Base-by-base conservation (phyloP, 23 tunicate species). In the Clavelina lepadiformis region DNA sequence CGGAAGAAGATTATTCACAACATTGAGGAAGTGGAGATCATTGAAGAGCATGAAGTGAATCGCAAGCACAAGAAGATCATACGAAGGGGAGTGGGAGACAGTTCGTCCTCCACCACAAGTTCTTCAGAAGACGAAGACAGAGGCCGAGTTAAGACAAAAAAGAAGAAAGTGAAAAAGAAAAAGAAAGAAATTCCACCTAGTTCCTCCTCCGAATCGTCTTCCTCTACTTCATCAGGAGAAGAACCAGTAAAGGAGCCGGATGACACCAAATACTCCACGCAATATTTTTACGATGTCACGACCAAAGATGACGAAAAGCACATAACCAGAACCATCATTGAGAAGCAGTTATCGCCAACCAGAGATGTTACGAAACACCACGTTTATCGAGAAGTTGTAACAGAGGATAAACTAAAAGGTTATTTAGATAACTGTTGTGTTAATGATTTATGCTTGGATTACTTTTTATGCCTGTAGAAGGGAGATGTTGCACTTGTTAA, bases 221-320 rank as follows among this genome's bases (percentile, higher is more conserved):
- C 29, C 19, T 76, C 82, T 11, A 44, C 73, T 21, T 60, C 80
- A 8, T 62, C 71, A 1, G 80, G 63, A 32, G 71, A 63, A 23
- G 49, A 27, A 22, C 19, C 33, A 7, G 23, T 18, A 27, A 46
- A 58, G 4, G 30, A 50, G 15, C 46, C 24, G 19, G 31, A 54
- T 11, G 67, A 54, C 2, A 56, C 44, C 13, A 33, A 45, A 7
- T 78, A 36, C 31, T 71, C 72, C 27, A 67, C 75, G 11, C 69
- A 78, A 29, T 78, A 78, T 37, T 60, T 35, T 46, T 78, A 45
- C 33, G 84, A 78, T 62, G 75, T 78, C 31, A 33, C 75, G 11
- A 68, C 58, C 35, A 46, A 68, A 25, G 66, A 65, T 7, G 56
- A 76, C 1, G 66, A 53, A 15, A 35, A 38, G 19, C 71, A 65